Evolutionary conservation across 2,888 invertebrate species (phyloP).

Genomic region (Oxyteleia sp.): DNA sequence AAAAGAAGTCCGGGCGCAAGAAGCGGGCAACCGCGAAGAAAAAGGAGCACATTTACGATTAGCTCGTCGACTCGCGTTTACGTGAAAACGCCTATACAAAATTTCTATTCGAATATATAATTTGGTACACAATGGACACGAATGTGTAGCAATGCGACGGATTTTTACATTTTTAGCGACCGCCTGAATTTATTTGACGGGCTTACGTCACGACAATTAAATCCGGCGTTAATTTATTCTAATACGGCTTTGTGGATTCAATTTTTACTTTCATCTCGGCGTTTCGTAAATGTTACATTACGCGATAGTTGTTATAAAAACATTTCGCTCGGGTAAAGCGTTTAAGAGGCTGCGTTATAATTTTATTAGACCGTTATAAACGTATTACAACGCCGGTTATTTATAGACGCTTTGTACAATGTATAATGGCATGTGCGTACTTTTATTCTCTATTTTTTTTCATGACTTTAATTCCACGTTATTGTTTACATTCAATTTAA

Average conservation of each 20-base stretch:
- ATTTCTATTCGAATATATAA: slow-evolving; percentile 58
- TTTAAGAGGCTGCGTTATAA: slow-evolving; percentile 3
- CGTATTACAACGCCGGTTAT: neutral
- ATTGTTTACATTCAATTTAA: too few species aligned
- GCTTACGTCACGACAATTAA: slow-evolving; percentile 44
- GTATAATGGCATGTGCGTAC: too few species aligned
- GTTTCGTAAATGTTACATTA: slow-evolving; percentile 60
- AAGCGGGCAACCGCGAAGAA: neutral
- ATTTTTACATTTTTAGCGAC: slow-evolving; percentile 42
- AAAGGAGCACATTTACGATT: neutral
- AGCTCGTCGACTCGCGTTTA: slow-evolving; percentile 12
- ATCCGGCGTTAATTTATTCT: slow-evolving; percentile 50
- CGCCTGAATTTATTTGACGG: slow-evolving; percentile 4
- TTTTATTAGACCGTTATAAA: slow-evolving; percentile 3
- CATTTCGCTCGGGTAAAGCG: slow-evolving; percentile 22
- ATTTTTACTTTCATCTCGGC: slow-evolving; percentile 58
- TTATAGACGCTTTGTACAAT: slow-evolving; percentile 11
- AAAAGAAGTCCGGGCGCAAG: too few species aligned
- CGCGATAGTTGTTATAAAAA: slow-evolving; percentile 42
- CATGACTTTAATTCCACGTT: slow-evolving; percentile 11
- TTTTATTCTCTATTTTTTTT: too few species aligned
- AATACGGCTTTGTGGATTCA: slow-evolving; percentile 37
- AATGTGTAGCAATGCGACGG: slow-evolving; percentile 44
- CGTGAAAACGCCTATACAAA: slow-evolving; percentile 39
- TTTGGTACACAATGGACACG: slow-evolving; percentile 15